Conservation (phyloP, 2,888 invertebrate species). For the Netelia inedita region DNA sequence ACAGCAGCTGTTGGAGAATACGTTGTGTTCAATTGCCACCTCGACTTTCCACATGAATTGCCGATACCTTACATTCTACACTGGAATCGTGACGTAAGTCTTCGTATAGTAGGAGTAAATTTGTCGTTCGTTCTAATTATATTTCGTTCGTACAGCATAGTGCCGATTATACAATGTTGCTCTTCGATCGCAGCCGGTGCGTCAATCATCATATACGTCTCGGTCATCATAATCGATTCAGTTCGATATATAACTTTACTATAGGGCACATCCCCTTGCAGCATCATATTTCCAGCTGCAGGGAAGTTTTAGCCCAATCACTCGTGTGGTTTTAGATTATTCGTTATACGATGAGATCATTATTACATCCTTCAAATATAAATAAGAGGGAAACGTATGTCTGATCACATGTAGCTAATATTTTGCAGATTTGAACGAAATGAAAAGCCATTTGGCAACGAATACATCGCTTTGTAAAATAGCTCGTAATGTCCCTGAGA, state of each 20-base stretch:
- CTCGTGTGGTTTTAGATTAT: constrained; percentile 35
- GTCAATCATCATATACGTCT: constrained; percentile 55
- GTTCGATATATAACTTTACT: constrained; percentile 17
- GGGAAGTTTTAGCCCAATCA: constrained; percentile 7
- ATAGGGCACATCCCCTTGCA: constrained; percentile 31
- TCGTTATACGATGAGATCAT: not conserved
- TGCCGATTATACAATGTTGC: constrained; percentile 5
- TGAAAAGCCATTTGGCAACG: not conserved
- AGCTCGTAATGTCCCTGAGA: no score
- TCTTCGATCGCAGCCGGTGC: constrained; percentile 34
- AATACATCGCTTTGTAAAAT: no score
- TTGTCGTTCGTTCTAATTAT: constrained; percentile 31
- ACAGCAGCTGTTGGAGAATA: constrained; percentile 92
- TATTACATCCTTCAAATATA: not conserved
- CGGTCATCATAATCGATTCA: constrained; percentile 48
- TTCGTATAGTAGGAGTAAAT: not conserved
- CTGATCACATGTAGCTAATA: not conserved
- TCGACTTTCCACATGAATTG: constrained; percentile 95
- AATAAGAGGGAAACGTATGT: not conserved
- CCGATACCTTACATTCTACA: constrained; percentile 94
- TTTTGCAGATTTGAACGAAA: not conserved
- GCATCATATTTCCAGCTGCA: constrained; percentile 27
- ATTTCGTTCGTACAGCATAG: constrained; percentile 38
- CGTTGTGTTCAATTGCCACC: constrained; percentile 93
- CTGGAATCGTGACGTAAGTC: constrained; percentile 95